A percentile compares a stretch with the other conserved stretches of the same genome.
Evolutionary conservation across 2,888 invertebrate genomes (phyloP).

Genomic region (Euplagia quadripunctaria): DNA sequence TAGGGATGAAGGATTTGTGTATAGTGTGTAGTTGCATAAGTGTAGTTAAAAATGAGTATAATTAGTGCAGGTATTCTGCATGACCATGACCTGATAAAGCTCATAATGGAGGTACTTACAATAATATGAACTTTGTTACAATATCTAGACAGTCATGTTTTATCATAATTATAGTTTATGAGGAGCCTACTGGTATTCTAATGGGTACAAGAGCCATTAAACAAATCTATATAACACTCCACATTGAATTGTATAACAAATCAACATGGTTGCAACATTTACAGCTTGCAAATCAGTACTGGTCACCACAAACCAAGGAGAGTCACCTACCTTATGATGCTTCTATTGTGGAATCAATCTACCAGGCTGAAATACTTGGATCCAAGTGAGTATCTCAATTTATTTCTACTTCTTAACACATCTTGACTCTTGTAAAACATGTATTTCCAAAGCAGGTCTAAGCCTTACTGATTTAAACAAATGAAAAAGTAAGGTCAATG

Average conservation of each 20-base stretch:
- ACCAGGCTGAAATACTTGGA: slow-evolving; percentile 94
- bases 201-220: slow-evolving; percentile 33
- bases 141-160: slow-evolving; percentile 50
- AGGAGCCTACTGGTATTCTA: slow-evolving; percentile 78
- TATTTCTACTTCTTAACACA: slow-evolving; percentile 30
- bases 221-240: slow-evolving; percentile 81
- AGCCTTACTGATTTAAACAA: slow-evolving; percentile 81
- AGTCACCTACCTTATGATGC: slow-evolving; percentile 92
- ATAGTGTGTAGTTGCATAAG: not conserved
- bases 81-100: slow-evolving; percentile 1
- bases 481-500: slow-evolving; percentile 75
- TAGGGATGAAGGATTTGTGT: not conserved
- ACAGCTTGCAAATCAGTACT: slow-evolving; percentile 96
- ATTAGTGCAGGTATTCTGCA: not conserved
- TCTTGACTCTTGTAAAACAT: slow-evolving; percentile 31
- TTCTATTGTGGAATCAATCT: slow-evolving; percentile 95
- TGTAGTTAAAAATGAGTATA: not conserved
- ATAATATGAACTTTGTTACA: not conserved
- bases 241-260: slow-evolving; percentile 75
- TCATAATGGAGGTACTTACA: not conserved
- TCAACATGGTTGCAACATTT: slow-evolving; percentile 76
- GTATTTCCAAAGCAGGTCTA: slow-evolving; percentile 56
- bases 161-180: slow-evolving; percentile 33
- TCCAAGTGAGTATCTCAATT: slow-evolving; percentile 89
- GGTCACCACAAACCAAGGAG: slow-evolving; percentile 94